Evolutionary conservation across 2,888 invertebrate genomes (phyloP), one percentile per base, ranked within the genome.

Genomic region (Toxonevra muliebris): DNA sequence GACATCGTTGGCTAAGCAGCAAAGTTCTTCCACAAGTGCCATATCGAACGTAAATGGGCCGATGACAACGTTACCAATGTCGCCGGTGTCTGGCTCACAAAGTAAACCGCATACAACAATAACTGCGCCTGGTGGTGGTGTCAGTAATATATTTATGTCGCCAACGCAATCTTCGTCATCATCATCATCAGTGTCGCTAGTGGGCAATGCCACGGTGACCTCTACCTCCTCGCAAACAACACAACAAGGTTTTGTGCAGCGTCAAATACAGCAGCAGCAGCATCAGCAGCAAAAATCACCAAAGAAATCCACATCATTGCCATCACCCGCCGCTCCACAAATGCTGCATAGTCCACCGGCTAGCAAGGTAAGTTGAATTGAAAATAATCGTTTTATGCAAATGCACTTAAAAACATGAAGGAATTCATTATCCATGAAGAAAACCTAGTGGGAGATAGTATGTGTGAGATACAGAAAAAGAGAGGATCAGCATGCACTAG

Each of bases 201-300:
- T 58, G 50, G 53, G 43, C 13, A 30, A 7, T 7, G 30, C 3
- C 30, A 41, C 52, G 40, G 13, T 42, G 13, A 20, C 62, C 8
- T 40, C 63, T 7, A 58, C 65, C 11, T 41, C 71, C 48, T 15
- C 87, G 63, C 87, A 87, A 64, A 87, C 88, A 1, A 80, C 88
- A 43, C 87, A 88, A 63, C 19, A 50, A 19, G 61, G 50, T 20
- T 3, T 19, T 13, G 54, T 57, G 15, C 57, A 57, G 13, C 57
- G 57, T 15, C 66, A 69, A 43, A 80, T 86, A 53, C 83, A 70
- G 79, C 87, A 57, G 87, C 88, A 65, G 87, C 88, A 30, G 82
- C 85, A 71, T 59, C 73, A 69, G 57, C 55, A 65, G 45, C 72
- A 73, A 54, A 75, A 76, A 63, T 84, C 84, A 72, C 83, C 84